phyloP scores from a whole-genome alignment of 1,140 invertebrate genomes.

The Brachionus paranguensis region DNA sequence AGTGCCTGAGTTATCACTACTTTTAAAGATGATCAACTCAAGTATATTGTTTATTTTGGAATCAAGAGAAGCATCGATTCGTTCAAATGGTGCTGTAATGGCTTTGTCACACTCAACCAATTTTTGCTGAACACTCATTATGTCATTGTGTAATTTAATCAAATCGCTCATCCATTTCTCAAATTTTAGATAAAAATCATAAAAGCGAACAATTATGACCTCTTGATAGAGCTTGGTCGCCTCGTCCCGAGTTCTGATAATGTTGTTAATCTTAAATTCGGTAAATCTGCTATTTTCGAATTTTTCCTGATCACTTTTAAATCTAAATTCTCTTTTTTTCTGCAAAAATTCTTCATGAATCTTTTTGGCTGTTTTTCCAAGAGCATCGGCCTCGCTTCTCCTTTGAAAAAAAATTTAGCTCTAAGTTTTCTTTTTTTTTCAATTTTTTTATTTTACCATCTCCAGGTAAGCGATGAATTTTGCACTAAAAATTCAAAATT shows the following conservation, averaged over 20 bases:
- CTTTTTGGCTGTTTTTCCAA: background rate
- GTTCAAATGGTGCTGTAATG: constrained; percentile 14
- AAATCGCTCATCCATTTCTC: constrained; percentile 40
- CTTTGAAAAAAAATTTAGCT: background rate
- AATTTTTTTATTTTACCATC: background rate
- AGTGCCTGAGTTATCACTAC: background rate
- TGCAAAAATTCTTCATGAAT: constrained; percentile 23
- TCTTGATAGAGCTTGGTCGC: constrained; percentile 38
- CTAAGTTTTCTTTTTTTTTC: too few relatives aligned
- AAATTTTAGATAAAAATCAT: constrained; percentile 40
- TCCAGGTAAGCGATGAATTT: constrained; percentile 11
- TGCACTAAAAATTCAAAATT: constrained; percentile 37
- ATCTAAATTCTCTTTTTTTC: background rate
- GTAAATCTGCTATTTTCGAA: constrained; percentile 37
- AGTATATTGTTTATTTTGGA: constrained; percentile 12
- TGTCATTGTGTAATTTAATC: constrained; percentile 34
- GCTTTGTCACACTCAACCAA: constrained; percentile 31
- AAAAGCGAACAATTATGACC: background rate
- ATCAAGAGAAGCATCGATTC: background rate
- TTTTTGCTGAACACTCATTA: constrained; percentile 36
- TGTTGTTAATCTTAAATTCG: constrained; percentile 38
- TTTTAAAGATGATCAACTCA: background rate
- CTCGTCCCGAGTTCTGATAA: constrained; percentile 13
- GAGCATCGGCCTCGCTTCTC: constrained; percentile 3
- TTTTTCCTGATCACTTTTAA: constrained; percentile 13